Evolutionary conservation across 2,888 invertebrate species (phyloP).

Genomic region (Silvanus unidentatus): DNA sequence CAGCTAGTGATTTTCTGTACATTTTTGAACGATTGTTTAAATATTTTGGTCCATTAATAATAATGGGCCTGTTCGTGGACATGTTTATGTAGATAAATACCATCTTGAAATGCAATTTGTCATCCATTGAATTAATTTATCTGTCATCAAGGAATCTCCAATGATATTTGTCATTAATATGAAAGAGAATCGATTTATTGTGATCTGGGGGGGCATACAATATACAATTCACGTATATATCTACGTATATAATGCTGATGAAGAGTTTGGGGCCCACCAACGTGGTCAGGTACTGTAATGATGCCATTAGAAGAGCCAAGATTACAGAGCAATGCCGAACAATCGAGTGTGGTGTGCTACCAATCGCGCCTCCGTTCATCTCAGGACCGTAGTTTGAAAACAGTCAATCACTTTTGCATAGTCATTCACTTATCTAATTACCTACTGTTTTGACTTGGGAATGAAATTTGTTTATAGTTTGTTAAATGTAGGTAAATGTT

Average conservation of each 20-base stretch:
- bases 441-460: slow-evolving; percentile 3
- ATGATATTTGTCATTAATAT: slow-evolving; percentile 21
- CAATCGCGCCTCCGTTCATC: slow-evolving; percentile 24
- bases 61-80: slow-evolving; percentile 12
- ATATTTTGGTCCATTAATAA: slow-evolving; percentile 17
- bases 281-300: slow-evolving; percentile 32
- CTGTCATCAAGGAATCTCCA: slow-evolving; percentile 22
- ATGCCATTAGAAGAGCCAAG: slow-evolving; percentile 34
- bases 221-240: not conserved
- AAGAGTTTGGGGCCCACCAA: slow-evolving; percentile 25
- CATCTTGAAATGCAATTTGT: slow-evolving; percentile 19
- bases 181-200: slow-evolving; percentile 16
- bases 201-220: slow-evolving; percentile 6
- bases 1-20: too few species aligned
- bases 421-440: slow-evolving; percentile 3
- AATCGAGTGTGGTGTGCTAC: slow-evolving; percentile 28
- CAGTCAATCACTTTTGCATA: slow-evolving; percentile 1
- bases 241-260: slow-evolving; percentile 10
- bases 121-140: slow-evolving; percentile 25
- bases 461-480: too few species aligned
- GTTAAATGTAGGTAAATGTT: too few species aligned
- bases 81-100: slow-evolving; percentile 21
- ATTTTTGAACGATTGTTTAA: too few species aligned
- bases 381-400: slow-evolving; percentile 17
- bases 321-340: slow-evolving; percentile 41